phyloP scores from a whole-genome alignment of 2,113 vertebrate species.

The Chaetodon trifascialis region DNA sequence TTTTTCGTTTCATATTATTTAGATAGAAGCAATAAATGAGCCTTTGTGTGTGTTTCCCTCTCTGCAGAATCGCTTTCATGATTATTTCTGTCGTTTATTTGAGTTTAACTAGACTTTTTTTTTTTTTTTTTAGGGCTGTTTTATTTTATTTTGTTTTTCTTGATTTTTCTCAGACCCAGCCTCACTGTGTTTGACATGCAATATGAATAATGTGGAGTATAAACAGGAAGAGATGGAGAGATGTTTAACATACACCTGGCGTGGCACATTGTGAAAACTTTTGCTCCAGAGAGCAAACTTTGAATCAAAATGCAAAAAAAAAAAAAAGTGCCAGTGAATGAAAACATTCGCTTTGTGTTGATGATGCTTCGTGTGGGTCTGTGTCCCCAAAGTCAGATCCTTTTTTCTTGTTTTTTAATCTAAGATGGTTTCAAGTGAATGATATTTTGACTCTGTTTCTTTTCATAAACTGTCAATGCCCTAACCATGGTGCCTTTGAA shows the following conservation, averaged over 20 bases:
- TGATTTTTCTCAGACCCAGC: not conserved
- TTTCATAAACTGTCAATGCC: conserved; percentile 38
- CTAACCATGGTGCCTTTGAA: conserved; percentile 40
- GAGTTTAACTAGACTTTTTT: not conserved
- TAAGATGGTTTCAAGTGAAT: not conserved
- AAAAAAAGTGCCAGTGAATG: not conserved
- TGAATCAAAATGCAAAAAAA: not conserved
- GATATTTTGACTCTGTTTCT: conserved; percentile 38
- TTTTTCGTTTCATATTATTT: not conserved
- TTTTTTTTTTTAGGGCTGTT: not conserved
- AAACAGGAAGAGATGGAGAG: not conserved
- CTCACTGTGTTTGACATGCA: too few relatives aligned
- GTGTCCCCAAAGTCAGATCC: not conserved
- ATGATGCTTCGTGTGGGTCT: not conserved
- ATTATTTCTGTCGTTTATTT: too few relatives aligned
- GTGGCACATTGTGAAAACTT: not conserved
- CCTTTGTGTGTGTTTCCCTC: too few relatives aligned
- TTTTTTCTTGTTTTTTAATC: not conserved
- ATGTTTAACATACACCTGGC: not conserved
- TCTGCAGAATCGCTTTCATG: too few relatives aligned
- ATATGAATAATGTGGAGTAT: not conserved
- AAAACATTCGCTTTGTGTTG: not conserved
- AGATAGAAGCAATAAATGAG: not conserved
- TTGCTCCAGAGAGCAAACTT: not conserved
- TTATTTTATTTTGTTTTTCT: not conserved